Evolutionary conservation across 2,888 invertebrate genomes (phyloP), one percentile per base, ranked within the genome.

Genomic region (Oxycera nigricornis): DNA sequence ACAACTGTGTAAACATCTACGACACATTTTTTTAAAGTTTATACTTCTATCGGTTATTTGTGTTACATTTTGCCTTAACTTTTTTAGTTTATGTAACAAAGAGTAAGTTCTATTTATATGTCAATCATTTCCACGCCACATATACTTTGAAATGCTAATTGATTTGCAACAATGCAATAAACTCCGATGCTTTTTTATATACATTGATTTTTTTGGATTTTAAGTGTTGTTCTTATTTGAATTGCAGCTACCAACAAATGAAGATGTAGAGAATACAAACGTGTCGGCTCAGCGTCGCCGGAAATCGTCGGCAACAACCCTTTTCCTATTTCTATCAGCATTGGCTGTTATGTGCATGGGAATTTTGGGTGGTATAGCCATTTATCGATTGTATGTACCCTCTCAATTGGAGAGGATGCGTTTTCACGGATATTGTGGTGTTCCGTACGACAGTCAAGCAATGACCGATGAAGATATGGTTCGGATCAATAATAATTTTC

Each of bases 361-460:
- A 11, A 87, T 91, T 41, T 84, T 90, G 72, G 90, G 91, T 6
- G 94, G 94, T 2, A 88, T 93, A 73, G 90, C 92, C 81, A 86
- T 95, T 72, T 95, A 94, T 85, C 89, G 90, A 72, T 90, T 93
- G 79, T 92, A 92, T 82, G 87, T 90, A 14, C 88, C 88, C 73
- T 87, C 87, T 59, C 89, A 90, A 82, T 83, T 87, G 81, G 88
- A 89, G 73, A 88, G 88, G 31, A 78, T 83, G 77, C 83, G 82
- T 22, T 85, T 83, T 74, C 85, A 82, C 75, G 84, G 84, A 2
- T 79, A 84, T 20, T 85, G 85, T 76, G 83, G 84, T 59, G 81
- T 85, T 59, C 85, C 85, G n/a, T 85, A 85, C 75, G 81, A 81
- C 31, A 79, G 81, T 46, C 81, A 78, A n/a, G 46, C 75, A 1